Percentiles rank a stretch among this genome's conserved stretches.
phyloP scores from a whole-genome alignment of 2,113 vertebrate species.

The Vicugna pacos region DNA sequence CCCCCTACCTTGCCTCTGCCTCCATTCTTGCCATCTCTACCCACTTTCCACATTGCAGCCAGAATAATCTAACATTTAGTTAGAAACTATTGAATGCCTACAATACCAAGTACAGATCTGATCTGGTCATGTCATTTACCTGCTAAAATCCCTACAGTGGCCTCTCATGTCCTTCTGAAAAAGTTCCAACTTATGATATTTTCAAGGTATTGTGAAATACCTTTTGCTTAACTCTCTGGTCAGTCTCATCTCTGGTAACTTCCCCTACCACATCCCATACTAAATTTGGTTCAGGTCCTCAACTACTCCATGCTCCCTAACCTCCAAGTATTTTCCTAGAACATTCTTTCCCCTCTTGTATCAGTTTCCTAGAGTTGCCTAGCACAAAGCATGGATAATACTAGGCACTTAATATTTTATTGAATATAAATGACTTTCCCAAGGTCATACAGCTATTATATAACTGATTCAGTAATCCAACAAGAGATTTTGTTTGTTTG shows the following conservation, averaged over 20 bases:
- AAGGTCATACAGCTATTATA: not conserved
- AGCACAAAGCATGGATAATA: not conserved
- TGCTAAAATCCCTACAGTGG: not conserved
- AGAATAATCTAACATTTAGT: not conserved
- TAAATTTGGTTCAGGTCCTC: not conserved
- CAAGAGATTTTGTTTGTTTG: too few relatives aligned
- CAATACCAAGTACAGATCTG: not conserved
- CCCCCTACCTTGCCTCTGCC: not conserved
- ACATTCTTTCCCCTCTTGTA: not conserved
- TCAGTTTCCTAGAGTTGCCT: not conserved
- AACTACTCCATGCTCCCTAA: not conserved
- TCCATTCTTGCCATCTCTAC: not conserved
- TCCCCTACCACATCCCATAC: not conserved
- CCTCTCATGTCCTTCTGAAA: not conserved
- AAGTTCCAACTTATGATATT: not conserved
- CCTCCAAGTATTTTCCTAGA: not conserved
- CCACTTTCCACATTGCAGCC: not conserved
- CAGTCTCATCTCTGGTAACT: not conserved
- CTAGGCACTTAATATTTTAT: not conserved
- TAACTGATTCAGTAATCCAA: not conserved
- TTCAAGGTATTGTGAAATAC: not conserved
- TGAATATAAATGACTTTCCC: not conserved
- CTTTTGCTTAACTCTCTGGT: not conserved
- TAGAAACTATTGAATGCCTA: not conserved
- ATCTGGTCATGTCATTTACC: not conserved